Base-by-base conservation (phyloP, 2,113 vertebrate genomes). In the Pluvialis apricaria region DNA sequence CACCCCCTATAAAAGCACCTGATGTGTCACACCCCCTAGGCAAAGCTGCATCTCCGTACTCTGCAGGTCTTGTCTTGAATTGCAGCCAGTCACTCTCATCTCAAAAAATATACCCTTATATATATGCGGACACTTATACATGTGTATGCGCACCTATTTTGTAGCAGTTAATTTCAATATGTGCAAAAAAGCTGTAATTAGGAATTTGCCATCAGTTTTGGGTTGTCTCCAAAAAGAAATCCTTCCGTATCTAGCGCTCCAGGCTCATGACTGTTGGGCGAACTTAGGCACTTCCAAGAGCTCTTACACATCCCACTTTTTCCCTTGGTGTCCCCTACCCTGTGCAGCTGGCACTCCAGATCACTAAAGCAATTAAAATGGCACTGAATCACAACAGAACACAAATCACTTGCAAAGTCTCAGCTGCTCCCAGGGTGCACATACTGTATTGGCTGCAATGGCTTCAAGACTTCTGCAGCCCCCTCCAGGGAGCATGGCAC, bases 321-420 rank as follows among this genome's bases (percentile, higher is more conserved):
- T 72, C 40, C 61, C 58, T 75, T 32, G n/a, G 22, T 4, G 2
- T 54, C 26, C 36, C 29, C 51, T 71, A 5, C n/a, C 40, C 44
- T 28, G 49, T 38, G 64, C 78, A 90, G 78, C 71, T 82, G 54
- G 40, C 71, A 57, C 32, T 90, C 72, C 40, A 42, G 40, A 80
- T 92, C 80, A 90, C 68, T 65, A 90, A 90, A n/a, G 60, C 51
- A 93, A 92, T 62, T 88, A 66, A 60, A 94, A 81, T 2, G 21
- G 60, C n/a, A 72, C 32, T 4, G 2, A 81, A 78, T 29, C 52
- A 52, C 54, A 58, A 51, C 21, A 60, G 45, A 94, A 78, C 57
- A 66, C 62, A 82, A 82, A 80, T 19, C 42, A 38, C 38, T 58
- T 62, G 54, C 42, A 62, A 88, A 79, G 36, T 15, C 60, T 77